Conservation (phyloP, 1,140 invertebrate species). For the Himalopsyche phryganea region DNA sequence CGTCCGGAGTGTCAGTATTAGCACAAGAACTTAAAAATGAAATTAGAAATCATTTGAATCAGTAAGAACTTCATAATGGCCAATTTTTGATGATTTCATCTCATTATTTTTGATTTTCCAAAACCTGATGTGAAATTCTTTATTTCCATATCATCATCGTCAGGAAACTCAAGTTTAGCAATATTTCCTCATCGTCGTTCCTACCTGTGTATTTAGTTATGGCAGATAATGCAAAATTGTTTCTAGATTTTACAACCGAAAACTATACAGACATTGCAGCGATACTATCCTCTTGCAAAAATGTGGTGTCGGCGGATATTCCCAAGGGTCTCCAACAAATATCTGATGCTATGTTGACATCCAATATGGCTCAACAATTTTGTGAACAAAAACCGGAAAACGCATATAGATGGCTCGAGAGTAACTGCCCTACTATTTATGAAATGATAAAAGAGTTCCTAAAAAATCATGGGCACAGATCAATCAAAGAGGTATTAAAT, state of each 20-base stretch:
- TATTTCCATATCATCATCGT: too few relatives aligned
- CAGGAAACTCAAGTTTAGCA: too few relatives aligned
- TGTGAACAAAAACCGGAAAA: slow-evolving; percentile 48
- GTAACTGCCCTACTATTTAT: slow-evolving; percentile 51
- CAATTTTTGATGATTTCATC: too few relatives aligned
- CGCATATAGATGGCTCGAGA: slow-evolving; percentile 58
- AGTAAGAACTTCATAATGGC: too few relatives aligned
- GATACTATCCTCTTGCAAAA: slow-evolving; percentile 61
- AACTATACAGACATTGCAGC: slow-evolving; percentile 60
- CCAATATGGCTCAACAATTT: slow-evolving; percentile 54
- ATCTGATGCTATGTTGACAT: slow-evolving; percentile 49
- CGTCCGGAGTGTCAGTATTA: too few relatives aligned
- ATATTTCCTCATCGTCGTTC: too few relatives aligned
- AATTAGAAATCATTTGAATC: too few relatives aligned
- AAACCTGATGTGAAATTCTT: too few relatives aligned
- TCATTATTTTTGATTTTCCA: too few relatives aligned
- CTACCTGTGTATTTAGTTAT: too few relatives aligned
- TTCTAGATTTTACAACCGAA: slow-evolving; percentile 56
- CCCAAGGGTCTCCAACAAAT: slow-evolving; percentile 55
- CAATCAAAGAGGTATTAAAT: slow-evolving; percentile 63
- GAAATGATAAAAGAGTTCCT: slow-evolving; percentile 59
- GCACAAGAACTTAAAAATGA: too few relatives aligned
- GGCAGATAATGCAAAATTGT: slow-evolving; percentile 21
- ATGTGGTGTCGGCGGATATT: slow-evolving; percentile 70
- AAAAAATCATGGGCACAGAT: slow-evolving; percentile 70